These are phyloP conservation scores for Heliconius aoede DNA, from an alignment of 2,888 invertebrate genomes.

Conservation along the genomic window DNA sequence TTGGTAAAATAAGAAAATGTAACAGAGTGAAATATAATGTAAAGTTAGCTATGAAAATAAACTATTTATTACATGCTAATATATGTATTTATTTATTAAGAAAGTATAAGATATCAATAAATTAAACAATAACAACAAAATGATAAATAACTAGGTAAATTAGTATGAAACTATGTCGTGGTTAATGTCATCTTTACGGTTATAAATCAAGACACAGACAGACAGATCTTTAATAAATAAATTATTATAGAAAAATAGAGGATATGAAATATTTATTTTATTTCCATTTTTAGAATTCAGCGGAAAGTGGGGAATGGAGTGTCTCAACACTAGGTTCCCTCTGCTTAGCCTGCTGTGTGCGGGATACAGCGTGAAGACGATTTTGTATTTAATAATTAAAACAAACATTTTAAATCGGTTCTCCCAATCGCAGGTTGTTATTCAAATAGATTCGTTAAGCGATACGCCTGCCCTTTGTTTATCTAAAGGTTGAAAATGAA, in stretches of 20 bases:
- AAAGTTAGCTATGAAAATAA: not conserved
- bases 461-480: slow-evolving; percentile 1
- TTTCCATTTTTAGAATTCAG: no score
- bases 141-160: not conserved
- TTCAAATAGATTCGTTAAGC: slow-evolving; percentile 13
- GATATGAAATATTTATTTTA: no score
- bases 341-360: no score
- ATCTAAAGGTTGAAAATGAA: not conserved
- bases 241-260: not conserved
- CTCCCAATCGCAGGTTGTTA: not conserved
- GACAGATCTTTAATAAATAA: not conserved
- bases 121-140: slow-evolving; percentile 6
- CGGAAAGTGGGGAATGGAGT: no score
- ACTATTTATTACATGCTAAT: not conserved
- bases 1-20: no score
- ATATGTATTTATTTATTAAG: slow-evolving; percentile 6
- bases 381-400: no score
- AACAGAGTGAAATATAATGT: not conserved
- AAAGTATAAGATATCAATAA: not conserved
- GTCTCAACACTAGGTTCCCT: no score
- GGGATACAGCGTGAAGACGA: no score
- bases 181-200: not conserved
- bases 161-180: slow-evolving; percentile 18
- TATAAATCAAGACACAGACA: not conserved
- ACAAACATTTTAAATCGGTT: no score